A percentile compares a stretch with the other conserved stretches of the same genome.
phyloP scores from a whole-genome alignment of 92 coral and sea anemone genomes.

The Desmophyllum pertusum region DNA sequence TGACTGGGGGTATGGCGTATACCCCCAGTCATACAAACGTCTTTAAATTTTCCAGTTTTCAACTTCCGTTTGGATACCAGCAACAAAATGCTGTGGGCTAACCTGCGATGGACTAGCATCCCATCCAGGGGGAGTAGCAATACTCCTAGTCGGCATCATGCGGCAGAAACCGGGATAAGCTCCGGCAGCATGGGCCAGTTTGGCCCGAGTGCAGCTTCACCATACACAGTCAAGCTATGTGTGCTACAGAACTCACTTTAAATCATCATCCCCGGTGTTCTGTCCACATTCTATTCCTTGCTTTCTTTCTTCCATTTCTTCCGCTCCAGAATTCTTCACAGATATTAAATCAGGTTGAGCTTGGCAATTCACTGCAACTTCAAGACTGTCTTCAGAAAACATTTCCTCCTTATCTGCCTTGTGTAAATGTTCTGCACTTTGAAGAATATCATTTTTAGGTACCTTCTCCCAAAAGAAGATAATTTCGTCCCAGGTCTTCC shows the following conservation, averaged over 20 bases:
- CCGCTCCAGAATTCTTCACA: not conserved
- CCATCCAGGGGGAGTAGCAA: too few species aligned
- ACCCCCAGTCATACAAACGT: too few species aligned
- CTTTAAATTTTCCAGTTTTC: too few species aligned
- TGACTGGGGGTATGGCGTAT: too few species aligned
- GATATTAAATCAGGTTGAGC: not conserved
- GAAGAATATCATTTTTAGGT: not conserved
- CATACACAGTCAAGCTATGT: too few species aligned
- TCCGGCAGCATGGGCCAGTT: too few species aligned
- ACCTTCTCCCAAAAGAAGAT: constrained; percentile 32
- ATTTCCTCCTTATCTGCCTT: not conserved
- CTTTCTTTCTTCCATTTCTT: not conserved
- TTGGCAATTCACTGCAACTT: not conserved
- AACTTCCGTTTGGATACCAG: too few species aligned
- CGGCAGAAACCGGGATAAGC: too few species aligned
- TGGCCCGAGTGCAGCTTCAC: too few species aligned
- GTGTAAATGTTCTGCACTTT: not conserved
- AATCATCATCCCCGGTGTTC: not conserved
- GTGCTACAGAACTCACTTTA: constrained; percentile 6
- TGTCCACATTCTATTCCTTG: not conserved
- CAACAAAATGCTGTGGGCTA: too few species aligned
- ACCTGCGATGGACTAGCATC: too few species aligned
- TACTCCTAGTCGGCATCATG: too few species aligned
- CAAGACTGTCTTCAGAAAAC: not conserved
- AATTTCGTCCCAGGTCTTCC: constrained; percentile 64